Percentiles rank a stretch among this genome's conserved stretches.
phyloP scores from a whole-genome alignment of 1,140 invertebrate genomes.

The Contarinia nasturtii region DNA sequence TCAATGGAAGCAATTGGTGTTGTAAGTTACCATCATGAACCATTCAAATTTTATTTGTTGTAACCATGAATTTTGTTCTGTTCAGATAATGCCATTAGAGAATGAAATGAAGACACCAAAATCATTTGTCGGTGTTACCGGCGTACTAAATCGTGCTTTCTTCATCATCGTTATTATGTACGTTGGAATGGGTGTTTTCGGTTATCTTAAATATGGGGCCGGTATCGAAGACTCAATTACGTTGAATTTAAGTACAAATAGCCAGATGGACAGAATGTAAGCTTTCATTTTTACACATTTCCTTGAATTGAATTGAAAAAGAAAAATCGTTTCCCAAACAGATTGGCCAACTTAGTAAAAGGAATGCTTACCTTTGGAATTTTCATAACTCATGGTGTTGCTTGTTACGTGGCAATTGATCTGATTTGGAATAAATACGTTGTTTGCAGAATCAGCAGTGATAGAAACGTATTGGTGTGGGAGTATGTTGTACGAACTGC shows the following conservation, averaged over 20 bases:
- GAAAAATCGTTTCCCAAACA: too few species aligned
- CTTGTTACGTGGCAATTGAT: too few species aligned
- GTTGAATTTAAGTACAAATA: conserved; percentile 31
- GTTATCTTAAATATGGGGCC: conserved; percentile 60
- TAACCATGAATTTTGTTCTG: too few species aligned
- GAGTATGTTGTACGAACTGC: conserved; percentile 44
- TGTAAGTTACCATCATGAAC: conserved; percentile 44
- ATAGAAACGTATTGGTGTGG: conserved; percentile 11
- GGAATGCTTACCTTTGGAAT: too few species aligned
- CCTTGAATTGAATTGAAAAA: too few species aligned
- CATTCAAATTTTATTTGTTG: too few species aligned
- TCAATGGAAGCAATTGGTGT: conserved; percentile 80
- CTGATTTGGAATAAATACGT: too few species aligned
- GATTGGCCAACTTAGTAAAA: conserved; percentile 12
- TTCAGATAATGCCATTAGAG: conserved; percentile 61
- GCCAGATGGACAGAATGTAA: too few species aligned
- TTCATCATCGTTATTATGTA: conserved; percentile 50
- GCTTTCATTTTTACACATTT: too few species aligned
- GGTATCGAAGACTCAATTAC: conserved; percentile 45
- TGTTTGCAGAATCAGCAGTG: too few species aligned
- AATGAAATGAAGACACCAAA: conserved; percentile 68
- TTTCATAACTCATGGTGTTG: too few species aligned
- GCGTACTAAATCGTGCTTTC: conserved; percentile 66
- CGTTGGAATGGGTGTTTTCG: conserved; percentile 57
- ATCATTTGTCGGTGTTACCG: conserved; percentile 44